Base-by-base conservation (phyloP, 2,888 invertebrate species). In the Mythimna vitellina region DNA sequence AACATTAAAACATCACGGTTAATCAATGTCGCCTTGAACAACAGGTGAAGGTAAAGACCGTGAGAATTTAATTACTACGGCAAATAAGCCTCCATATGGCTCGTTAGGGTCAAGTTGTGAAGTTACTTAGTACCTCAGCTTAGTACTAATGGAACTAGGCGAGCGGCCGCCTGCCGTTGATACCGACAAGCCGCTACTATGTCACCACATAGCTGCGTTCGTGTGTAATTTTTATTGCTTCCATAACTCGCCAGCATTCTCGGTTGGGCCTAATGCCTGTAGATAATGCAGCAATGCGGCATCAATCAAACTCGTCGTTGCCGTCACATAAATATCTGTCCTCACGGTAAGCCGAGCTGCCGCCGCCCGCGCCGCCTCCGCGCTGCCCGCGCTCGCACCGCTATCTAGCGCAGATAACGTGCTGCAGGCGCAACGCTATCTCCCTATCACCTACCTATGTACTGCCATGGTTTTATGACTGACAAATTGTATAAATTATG, bases 401-500 rank as follows among this genome's bases (percentile, higher is more conserved):
- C 65, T 85, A 82, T 87, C 86, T 71, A 29, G 74, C 42, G 64
- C 67, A 77, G 88, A 88, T 88, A 86, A 85, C 83, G 82, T 78
- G 89, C 82, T 83, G 85, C 84, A 86, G 76, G 76, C 75, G 71
- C 67, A 54, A n/a, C 74, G 49, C 78, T 76, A 69, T 80, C 79
- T 76, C 53, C 35, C 32, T 80, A 76, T 75, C 76, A 22, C 71
- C 70, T 51, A 64, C 38, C 65, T 65, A 76, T 83, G 73, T 81
- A 74, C 70, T 74, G 79, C 62, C 29, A 68, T 67, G 49, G 63
- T 70, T 80, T 82, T 81, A 86, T 81, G 60, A 70, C 81, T 84
- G 86, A 87, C 80, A 86, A 85, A 87, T 84, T 82, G 71, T 80
- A 67, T 81, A 84, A 78, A 78, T 81, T 84, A 84, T 84, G 83